These are phyloP conservation scores for Spheniscus mendiculus DNA, from an alignment of 2,113 vertebrate species.

Conservation along the genomic window DNA sequence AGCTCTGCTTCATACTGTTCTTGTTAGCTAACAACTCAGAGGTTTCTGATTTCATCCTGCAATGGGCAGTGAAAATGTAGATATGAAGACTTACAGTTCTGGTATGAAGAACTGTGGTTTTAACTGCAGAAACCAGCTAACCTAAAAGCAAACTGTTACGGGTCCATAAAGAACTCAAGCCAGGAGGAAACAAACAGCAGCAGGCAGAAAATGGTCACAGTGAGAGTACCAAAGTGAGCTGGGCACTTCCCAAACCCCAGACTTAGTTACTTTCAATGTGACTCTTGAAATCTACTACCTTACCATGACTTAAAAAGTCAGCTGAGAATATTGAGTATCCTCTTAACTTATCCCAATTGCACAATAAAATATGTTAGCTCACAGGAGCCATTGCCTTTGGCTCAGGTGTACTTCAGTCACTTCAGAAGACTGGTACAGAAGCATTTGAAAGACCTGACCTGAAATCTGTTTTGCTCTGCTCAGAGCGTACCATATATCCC, in stretches of 20 bases:
- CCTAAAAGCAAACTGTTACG: not conserved
- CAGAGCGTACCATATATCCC: not conserved
- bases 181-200: not conserved
- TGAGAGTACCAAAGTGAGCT: not conserved
- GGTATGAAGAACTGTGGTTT: not conserved
- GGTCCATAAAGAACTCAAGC: not conserved
- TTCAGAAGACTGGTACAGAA: not conserved
- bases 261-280: not conserved
- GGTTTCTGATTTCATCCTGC: not conserved
- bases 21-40: not conserved
- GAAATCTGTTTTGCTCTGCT: not conserved
- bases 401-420: not conserved
- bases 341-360: not conserved
- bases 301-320: rapidly evolving
- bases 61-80: not conserved
- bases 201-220: not conserved
- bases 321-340: not conserved
- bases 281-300: not conserved
- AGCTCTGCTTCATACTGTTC: not conserved
- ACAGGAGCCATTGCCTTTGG: not conserved
- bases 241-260: not conserved
- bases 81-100: not conserved
- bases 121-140: not conserved
- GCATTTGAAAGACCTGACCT: not conserved
- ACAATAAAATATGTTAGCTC: not conserved